Conservation (phyloP, 2,797 vertebrate genomes). For the Chaenodraco wilsoni region DNA sequence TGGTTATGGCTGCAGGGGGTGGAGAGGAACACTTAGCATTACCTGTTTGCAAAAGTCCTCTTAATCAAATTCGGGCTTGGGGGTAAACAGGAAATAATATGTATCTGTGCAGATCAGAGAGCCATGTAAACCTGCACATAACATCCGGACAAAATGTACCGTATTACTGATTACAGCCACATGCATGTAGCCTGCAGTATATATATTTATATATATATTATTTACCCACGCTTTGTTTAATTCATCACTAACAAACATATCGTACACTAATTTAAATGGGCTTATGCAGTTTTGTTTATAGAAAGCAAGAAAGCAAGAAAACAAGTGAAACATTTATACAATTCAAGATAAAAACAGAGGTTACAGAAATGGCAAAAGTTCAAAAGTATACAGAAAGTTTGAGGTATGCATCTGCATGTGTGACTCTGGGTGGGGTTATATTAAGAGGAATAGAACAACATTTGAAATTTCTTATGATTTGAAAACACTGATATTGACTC, state of each 20-base stretch:
- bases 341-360: conserved; percentile 3
- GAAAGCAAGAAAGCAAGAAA: not conserved
- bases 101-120: conserved; percentile 27
- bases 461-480: too few relatives aligned
- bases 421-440: not conserved
- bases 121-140: conserved; percentile 11
- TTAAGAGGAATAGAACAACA: not conserved
- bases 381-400: not conserved
- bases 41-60: conserved; percentile 17
- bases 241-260: conserved; percentile 14
- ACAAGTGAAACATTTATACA: too few relatives aligned
- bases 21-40: not conserved
- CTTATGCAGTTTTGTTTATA: conserved; percentile 3
- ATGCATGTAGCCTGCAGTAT: not conserved
- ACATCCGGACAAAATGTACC: not conserved
- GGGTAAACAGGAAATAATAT: conserved; percentile 31
- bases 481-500: not conserved
- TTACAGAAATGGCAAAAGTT: not conserved
- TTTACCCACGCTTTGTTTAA: not conserved
- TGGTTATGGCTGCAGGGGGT: not conserved
- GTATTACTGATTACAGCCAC: not conserved
- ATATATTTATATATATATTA: not conserved
- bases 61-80: conserved; percentile 28
- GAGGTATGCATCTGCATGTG: not conserved
- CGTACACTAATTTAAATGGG: not conserved